Base-by-base conservation (phyloP, 1,140 invertebrate genomes). In the Papilio aristodemus region DNA sequence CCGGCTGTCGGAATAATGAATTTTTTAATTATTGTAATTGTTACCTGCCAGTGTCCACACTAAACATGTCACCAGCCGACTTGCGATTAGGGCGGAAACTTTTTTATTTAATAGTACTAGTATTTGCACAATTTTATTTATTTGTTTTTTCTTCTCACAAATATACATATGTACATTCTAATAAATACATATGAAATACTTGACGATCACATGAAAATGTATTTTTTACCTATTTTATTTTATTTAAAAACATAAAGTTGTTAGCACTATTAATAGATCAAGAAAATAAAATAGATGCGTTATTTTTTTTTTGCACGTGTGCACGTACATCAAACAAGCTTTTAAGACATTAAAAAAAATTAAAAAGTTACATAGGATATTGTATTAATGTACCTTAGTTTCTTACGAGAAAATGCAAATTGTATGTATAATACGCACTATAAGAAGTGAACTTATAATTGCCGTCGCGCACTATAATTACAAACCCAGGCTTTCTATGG, bases 1-100 rank as follows among this genome's bases (percentile, higher is more conserved):
- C 67, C 62, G 67, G 71, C 71, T 71, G 76, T 50, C 74, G 67
- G 64, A 72, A 71, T 80, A 79, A 74, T 83, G 75, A 79, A 68
- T 79, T 81, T 82, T 83, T 83, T 85, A 81, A 81, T 83, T 82
- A 73, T 75, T 57, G 71, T 78, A 76, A 83, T 79, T 46, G 36
- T 27, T 71, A 72, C 46, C 19, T 70, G 37, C 41, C 58, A 66
- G 70, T 66, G 70, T 74, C 70, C 66, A 79, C 72, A 54, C 46
- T 54, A 54, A 54, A 69, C 59, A 57, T 64, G 63, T 71, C 71
- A 50, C 39, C 17, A 36, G 32, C 32, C 32, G 4, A 37, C 32
- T 22, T 1, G 38, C 14, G 19, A 7, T 17, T 0, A 13, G 37
- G 59, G 10, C 14, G 19, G 59, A 9, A 39, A 38, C 8, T 62